Conservation (phyloP, 2,113 vertebrate species). For the Brachirus orientalis region DNA sequence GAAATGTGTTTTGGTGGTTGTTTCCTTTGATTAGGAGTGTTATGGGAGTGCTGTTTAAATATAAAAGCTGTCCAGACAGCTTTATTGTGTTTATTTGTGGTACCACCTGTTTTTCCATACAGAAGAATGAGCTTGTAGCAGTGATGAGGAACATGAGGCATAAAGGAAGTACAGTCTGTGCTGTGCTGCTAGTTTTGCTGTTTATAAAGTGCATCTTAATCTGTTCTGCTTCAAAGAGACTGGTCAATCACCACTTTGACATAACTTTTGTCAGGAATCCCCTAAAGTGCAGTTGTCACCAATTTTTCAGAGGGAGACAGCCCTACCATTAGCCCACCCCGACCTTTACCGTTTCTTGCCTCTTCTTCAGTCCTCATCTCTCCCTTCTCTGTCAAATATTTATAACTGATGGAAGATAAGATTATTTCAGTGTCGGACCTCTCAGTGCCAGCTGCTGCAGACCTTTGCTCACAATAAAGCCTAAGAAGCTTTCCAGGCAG, state of each 20-base stretch:
- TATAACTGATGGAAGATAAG: conserved; percentile 86
- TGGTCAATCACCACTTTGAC: conserved; percentile 41
- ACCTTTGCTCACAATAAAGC: conserved; percentile 87
- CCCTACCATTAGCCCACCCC: neutral
- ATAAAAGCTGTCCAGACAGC: conserved; percentile 71
- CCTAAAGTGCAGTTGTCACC: conserved; percentile 47
- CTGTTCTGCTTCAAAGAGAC: conserved; percentile 47
- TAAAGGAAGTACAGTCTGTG: conserved; percentile 54
- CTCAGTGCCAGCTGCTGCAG: conserved; percentile 83
- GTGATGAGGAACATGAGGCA: conserved; percentile 57
- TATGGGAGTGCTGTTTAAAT: conserved; percentile 72
- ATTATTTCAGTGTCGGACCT: conserved; percentile 76
- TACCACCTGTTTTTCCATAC: conserved; percentile 78
- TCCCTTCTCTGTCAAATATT: conserved; percentile 78
- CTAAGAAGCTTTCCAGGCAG: conserved; percentile 73
- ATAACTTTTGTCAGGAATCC: conserved; percentile 37
- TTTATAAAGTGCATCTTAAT: conserved; percentile 55
- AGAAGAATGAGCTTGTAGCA: conserved; percentile 56
- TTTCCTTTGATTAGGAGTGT: conserved; percentile 78
- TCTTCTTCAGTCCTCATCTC: conserved; percentile 43
- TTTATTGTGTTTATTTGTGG: conserved; percentile 78
- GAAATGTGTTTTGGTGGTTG: conserved; percentile 74
- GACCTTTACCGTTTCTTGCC: conserved; percentile 30
- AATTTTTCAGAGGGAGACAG: conserved; percentile 25
- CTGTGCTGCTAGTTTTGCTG: conserved; percentile 14